These are phyloP conservation scores for Luehdorfia chinensis DNA, from an alignment of 1,140 invertebrate species.

Conservation along the genomic window DNA sequence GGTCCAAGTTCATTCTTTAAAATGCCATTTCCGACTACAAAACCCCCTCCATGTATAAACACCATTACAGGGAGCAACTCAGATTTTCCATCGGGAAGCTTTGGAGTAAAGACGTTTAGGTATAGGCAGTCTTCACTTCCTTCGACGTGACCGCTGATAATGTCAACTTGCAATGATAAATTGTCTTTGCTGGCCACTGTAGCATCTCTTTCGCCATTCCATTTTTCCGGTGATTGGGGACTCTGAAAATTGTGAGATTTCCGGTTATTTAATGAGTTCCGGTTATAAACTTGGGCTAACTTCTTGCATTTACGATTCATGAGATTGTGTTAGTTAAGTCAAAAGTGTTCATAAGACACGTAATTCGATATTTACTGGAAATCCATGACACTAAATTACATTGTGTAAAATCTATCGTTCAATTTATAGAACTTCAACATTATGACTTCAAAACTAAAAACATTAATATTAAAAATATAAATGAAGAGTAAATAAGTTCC, in stretches of 20 bases:
- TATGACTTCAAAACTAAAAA: conserved; percentile 4
- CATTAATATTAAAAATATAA: too few species aligned
- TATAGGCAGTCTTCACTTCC: conserved; percentile 52
- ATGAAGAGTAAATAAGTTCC: too few species aligned
- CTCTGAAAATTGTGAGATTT: conserved; percentile 21
- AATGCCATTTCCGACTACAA: conserved; percentile 75
- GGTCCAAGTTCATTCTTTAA: conserved; percentile 47
- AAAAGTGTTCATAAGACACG: too few species aligned
- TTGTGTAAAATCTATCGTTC: too few species aligned
- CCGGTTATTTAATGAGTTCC: not conserved
- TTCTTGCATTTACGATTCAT: not conserved
- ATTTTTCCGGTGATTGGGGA: conserved; percentile 29
- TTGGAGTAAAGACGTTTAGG: conserved; percentile 40
- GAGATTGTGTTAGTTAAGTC: too few species aligned
- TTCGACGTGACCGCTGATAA: not conserved
- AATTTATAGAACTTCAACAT: not conserved
- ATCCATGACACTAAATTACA: too few species aligned
- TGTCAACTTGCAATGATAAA: conserved; percentile 23
- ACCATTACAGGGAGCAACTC: conserved; percentile 81
- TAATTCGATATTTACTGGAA: too few species aligned
- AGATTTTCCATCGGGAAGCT: conserved; percentile 3
- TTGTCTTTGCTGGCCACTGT: conserved; percentile 28
- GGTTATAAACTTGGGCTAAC: too few species aligned
- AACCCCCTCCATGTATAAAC: conserved; percentile 85
- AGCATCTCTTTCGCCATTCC: conserved; percentile 38